Evolutionary conservation across 2,888 invertebrate genomes (phyloP).

Genomic region (Cryptops parisi): DNA sequence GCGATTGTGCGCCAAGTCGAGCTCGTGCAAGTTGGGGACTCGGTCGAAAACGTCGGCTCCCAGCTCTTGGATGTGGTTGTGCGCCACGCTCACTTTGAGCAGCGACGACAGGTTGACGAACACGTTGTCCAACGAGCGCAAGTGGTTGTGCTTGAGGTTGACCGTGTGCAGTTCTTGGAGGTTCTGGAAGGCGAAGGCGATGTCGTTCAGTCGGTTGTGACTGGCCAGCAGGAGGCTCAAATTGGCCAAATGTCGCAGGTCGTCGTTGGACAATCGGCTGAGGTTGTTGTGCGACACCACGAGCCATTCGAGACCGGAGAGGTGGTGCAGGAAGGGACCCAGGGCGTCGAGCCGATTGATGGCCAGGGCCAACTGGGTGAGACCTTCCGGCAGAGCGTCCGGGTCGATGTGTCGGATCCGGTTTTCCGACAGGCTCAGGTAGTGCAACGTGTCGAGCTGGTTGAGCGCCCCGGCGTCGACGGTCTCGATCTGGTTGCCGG

Average conservation of each 20-base stretch:
- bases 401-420: conserved; percentile 66
- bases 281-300: conserved; percentile 11
- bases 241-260: background rate
- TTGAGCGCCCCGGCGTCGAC: conserved; percentile 52
- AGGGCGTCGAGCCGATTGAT: conserved; percentile 57
- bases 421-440: conserved; percentile 83
- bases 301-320: conserved; percentile 16
- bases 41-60: background rate
- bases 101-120: background rate
- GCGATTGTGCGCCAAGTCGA: background rate
- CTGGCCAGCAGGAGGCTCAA: background rate
- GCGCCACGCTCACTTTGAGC: background rate
- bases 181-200: background rate
- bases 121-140: background rate
- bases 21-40: background rate
- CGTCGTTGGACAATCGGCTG: background rate
- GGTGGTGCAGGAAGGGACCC: conserved; percentile 34
- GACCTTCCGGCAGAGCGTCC: conserved; percentile 58
- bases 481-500: conserved; percentile 66
- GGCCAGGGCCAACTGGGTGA: conserved; percentile 72
- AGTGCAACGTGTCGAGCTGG: conserved; percentile 58
- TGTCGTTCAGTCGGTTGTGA: background rate
- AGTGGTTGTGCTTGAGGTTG: background rate
- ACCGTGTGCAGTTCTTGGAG: background rate
- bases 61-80: background rate